These are phyloP conservation scores for Cremastinae sp. DNA, from an alignment of 2,888 invertebrate species.

Conservation along the genomic window DNA sequence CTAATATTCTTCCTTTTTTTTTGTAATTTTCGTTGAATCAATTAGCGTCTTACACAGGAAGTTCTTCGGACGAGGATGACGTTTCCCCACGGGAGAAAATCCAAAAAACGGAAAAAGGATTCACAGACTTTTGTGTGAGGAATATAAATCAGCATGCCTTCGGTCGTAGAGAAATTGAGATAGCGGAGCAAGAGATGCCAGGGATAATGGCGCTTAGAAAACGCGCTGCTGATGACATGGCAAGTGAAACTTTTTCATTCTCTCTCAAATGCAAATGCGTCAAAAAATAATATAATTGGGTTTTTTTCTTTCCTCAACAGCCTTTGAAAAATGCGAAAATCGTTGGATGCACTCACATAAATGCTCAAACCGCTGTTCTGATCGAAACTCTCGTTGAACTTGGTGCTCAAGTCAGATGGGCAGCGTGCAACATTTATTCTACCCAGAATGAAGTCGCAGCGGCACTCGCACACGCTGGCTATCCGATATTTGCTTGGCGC, in stretches of 20 bases:
- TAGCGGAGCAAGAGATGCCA: constrained; percentile 99
- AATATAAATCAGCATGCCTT: constrained; percentile 96
- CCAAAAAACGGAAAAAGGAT: constrained; percentile 92
- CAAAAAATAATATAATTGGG: too few species aligned
- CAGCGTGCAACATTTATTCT: constrained; percentile 98
- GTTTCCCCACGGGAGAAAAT: constrained; percentile 95
- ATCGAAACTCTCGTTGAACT: constrained; percentile 94
- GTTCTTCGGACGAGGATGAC: constrained; percentile 96
- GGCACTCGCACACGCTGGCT: constrained; percentile 94
- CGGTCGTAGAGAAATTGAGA: constrained; percentile 97
- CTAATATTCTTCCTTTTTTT: too few species aligned
- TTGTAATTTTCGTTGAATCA: too few species aligned
- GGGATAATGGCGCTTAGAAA: constrained; percentile 97
- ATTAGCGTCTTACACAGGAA: constrained; percentile 86
- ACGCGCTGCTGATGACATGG: constrained; percentile 94
- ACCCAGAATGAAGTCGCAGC: constrained; percentile 99
- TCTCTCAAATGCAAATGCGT: too few species aligned
- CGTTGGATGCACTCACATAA: constrained; percentile 98
- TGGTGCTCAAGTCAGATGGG: constrained; percentile 96
- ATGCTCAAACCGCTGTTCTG: constrained; percentile 97
- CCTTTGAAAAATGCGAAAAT: constrained; percentile 97
- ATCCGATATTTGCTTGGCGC: constrained; percentile 97
- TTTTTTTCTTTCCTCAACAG: constrained; percentile 60
- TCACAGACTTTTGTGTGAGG: constrained; percentile 95
- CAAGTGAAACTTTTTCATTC: too few species aligned